Evolutionary conservation across 1,140 invertebrate genomes (phyloP).

Genomic region (Calephelis virginiensis): DNA sequence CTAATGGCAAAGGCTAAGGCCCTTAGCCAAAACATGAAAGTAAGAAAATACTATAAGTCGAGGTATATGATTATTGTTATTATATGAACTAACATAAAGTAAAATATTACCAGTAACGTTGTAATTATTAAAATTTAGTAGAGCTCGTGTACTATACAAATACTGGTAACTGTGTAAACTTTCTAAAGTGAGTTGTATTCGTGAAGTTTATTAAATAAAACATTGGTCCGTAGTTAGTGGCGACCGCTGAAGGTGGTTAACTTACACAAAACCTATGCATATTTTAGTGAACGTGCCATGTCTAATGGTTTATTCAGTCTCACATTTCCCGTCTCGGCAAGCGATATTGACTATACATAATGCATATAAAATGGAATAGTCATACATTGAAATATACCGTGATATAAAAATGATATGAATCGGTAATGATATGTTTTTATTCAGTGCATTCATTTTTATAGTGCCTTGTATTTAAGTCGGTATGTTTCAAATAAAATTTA

Average conservation of each 20-base stretch:
- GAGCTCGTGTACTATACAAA: conserved; percentile 42
- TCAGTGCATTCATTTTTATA: too few relatives aligned
- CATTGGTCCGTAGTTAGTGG: conserved; percentile 50
- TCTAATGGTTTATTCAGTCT: conserved; percentile 67
- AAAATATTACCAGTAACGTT: conserved; percentile 25
- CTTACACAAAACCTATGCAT: conserved; percentile 72
- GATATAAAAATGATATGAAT: conserved; percentile 1
- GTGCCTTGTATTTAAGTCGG: too few relatives aligned
- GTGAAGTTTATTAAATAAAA: conserved; percentile 59
- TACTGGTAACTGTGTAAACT: conserved; percentile 48
- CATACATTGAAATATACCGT: conserved; percentile 31
- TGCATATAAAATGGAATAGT: conserved; percentile 45
- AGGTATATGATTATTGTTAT: too few relatives aligned
- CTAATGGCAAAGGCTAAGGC: too few relatives aligned
- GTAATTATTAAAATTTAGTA: conserved; percentile 42
- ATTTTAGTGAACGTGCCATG: conserved; percentile 65
- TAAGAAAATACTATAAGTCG: too few relatives aligned
- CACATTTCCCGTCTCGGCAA: conserved; percentile 58
- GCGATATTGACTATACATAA: conserved; percentile 61
- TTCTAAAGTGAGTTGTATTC: conserved; percentile 46
- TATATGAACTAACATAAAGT: conserved; percentile 3
- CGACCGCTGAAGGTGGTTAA: conserved; percentile 55
- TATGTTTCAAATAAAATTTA: too few relatives aligned
- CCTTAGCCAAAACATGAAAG: too few relatives aligned
- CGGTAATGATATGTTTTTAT: not conserved